A percentile compares a stretch with the other conserved stretches of the same genome.
Conservation (phyloP, 1,140 invertebrate genomes). For the Bombus cullumanus region DNA sequence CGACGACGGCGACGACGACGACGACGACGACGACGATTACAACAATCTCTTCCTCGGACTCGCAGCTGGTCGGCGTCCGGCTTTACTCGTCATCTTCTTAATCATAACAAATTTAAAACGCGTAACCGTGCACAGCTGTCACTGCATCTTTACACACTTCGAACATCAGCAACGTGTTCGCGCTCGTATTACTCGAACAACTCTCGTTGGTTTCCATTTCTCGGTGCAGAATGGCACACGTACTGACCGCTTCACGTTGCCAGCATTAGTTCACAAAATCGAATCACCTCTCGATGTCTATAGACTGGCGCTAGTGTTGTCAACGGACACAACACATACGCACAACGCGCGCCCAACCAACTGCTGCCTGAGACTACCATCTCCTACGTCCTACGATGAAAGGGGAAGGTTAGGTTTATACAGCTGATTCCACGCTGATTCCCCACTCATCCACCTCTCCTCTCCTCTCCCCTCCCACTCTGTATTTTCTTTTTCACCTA, state of each 20-base stretch:
- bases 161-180: conserved; percentile 63
- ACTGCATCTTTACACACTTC: conserved; percentile 54
- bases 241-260: conserved; percentile 66
- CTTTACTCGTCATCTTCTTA: conserved; percentile 64
- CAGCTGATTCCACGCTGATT: conserved; percentile 72
- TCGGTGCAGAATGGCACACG: conserved; percentile 74
- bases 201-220: conserved; percentile 79
- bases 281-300: conserved; percentile 62
- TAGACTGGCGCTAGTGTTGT: conserved; percentile 68
- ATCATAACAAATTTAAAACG: conserved; percentile 74
- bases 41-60: conserved; percentile 54
- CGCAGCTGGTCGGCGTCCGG: conserved; percentile 73
- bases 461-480: neutral
- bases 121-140: conserved; percentile 63
- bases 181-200: conserved; percentile 49
- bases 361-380: neutral
- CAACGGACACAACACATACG: conserved; percentile 6
- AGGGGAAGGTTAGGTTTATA: conserved; percentile 52
- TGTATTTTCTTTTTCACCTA: neutral
- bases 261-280: conserved; percentile 71
- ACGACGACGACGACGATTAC: conserved; percentile 1
- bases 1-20: too few species aligned
- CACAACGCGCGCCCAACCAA: neutral
- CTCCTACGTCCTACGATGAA: neutral
- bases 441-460: neutral